A percentile compares a stretch with the other conserved stretches of the same genome.
Evolutionary conservation across 2,113 vertebrate species (phyloP).

Genomic region (Progne subis): DNA sequence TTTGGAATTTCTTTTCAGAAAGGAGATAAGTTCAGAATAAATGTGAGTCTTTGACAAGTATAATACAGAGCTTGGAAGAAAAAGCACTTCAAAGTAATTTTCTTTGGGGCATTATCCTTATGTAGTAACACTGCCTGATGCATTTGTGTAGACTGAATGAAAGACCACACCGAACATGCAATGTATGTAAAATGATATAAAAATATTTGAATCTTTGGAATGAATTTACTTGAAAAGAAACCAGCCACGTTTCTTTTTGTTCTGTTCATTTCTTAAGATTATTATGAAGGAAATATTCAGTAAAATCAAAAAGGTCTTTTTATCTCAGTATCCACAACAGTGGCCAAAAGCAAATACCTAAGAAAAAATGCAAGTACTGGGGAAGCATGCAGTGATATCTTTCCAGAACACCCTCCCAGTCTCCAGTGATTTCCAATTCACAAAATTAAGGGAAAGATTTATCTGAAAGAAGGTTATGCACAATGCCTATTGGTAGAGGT

Average conservation of each 20-base stretch:
- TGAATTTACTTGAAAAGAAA: not conserved
- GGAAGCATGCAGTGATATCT: not conserved
- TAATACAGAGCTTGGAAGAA: not conserved
- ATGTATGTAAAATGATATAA: not conserved
- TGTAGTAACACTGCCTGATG: not conserved
- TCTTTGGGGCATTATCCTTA: not conserved
- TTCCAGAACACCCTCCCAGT: not conserved
- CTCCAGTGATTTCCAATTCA: not conserved
- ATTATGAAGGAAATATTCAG: not conserved
- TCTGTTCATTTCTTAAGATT: not conserved
- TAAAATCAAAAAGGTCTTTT: not conserved
- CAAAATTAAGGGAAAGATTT: not conserved
- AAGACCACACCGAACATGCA: not conserved
- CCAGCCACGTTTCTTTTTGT: not conserved
- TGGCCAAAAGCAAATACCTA: not conserved
- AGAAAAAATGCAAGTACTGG: not conserved
- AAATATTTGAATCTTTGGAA: not conserved
- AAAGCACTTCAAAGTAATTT: not conserved
- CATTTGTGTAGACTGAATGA: not conserved
- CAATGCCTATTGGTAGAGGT: not conserved
- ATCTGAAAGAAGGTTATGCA: not conserved
- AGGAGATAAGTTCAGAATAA: not conserved
- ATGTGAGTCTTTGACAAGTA: not conserved
- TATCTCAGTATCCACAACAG: not conserved
- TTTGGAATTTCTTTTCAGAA: not conserved